Evolutionary conservation across 2,888 invertebrate genomes (phyloP).

Genomic region (Drosophila anceps): DNA sequence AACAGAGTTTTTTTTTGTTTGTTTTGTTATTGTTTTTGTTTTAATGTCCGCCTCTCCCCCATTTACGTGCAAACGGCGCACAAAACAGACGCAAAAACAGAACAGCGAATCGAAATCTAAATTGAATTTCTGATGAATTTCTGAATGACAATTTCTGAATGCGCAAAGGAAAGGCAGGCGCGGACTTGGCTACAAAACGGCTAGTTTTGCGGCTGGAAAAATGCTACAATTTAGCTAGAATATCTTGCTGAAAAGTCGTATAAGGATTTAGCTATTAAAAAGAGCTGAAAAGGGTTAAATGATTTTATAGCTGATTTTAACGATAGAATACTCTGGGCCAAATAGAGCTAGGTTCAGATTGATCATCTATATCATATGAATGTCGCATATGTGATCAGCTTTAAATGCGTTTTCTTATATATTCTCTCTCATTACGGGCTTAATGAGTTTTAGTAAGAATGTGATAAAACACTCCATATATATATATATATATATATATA

Average conservation of each 20-base stretch:
- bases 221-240: neutral
- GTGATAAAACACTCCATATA: slow-evolving; percentile 31
- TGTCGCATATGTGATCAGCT: slow-evolving; percentile 3
- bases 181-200: neutral
- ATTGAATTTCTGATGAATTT: slow-evolving; percentile 30
- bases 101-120: slow-evolving; percentile 14
- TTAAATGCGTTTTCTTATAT: slow-evolving; percentile 5
- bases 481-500: neutral
- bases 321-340: neutral
- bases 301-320: neutral
- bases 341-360: neutral
- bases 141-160: slow-evolving; percentile 12
- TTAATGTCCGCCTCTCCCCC: slow-evolving; percentile 15
- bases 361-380: neutral
- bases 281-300: too few species aligned
- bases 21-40: neutral
- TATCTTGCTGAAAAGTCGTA: neutral
- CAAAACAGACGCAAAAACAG: slow-evolving; percentile 19
- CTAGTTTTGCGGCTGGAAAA: neutral
- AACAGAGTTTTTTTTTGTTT: slow-evolving; percentile 45
- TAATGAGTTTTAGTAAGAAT: slow-evolving; percentile 31
- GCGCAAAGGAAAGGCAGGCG: neutral
- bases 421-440: slow-evolving; percentile 10
- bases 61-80: slow-evolving; percentile 28
- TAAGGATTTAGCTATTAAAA: neutral